phyloP scores from a whole-genome alignment of 1,140 invertebrate species.

The Pseudomyrmex flavicornis region DNA sequence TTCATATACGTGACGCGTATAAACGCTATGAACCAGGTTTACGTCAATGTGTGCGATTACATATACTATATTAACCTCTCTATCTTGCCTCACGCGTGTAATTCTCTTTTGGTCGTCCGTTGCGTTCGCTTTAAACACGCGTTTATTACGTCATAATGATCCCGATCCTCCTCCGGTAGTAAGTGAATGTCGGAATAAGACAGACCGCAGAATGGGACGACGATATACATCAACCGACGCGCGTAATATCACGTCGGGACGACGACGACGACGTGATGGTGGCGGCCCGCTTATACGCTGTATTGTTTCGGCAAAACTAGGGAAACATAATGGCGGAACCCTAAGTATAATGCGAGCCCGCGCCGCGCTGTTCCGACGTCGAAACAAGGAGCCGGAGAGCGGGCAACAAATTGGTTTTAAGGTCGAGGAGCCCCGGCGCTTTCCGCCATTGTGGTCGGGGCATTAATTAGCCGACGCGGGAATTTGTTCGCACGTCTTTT shows the following conservation, averaged over 20 bases:
- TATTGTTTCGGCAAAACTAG: conserved; percentile 69
- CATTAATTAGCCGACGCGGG: conserved; percentile 46
- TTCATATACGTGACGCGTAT: background rate
- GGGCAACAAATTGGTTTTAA: conserved; percentile 56
- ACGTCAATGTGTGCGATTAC: no score
- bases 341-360: conserved; percentile 43
- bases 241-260: conserved; percentile 68
- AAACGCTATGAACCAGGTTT: no score
- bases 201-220: conserved; percentile 30
- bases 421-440: conserved; percentile 25
- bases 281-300: conserved; percentile 51
- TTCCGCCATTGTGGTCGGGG: conserved; percentile 45
- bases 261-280: conserved; percentile 11
- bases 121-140: conserved; percentile 2
- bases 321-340: conserved; percentile 68
- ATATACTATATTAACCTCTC: no score
- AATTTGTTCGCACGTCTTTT: conserved; percentile 56
- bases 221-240: conserved; percentile 71
- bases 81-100: background rate
- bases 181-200: conserved; percentile 42
- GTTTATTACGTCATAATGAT: conserved; percentile 70
- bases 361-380: background rate
- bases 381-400: conserved; percentile 35
- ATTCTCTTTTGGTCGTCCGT: background rate
- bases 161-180: conserved; percentile 3